A percentile compares a stretch with the other conserved stretches of the same genome.
phyloP scores from a whole-genome alignment of 2,113 vertebrate genomes.

The Chroicocephalus ridibundus region DNA sequence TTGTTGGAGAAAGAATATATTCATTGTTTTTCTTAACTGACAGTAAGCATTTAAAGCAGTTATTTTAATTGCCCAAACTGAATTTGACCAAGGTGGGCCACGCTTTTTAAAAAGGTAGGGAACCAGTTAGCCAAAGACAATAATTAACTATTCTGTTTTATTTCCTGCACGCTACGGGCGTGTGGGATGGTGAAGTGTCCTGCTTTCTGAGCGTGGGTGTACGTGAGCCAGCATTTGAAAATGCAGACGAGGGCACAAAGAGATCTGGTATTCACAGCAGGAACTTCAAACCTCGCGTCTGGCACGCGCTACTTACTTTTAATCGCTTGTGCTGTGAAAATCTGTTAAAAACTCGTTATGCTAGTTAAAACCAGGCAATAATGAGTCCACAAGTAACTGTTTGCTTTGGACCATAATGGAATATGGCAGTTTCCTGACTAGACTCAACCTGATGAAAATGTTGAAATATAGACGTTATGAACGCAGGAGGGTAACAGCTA shows the following conservation, averaged over 20 bases:
- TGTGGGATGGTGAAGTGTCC: not conserved
- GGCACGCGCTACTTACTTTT: not conserved
- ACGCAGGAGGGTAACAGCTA: not conserved
- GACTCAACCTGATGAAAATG: not conserved
- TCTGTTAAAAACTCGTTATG: not conserved
- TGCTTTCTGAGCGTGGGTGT: not conserved
- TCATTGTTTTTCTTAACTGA: not conserved
- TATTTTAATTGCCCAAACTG: not conserved
- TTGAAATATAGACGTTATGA: not conserved
- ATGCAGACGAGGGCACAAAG: not conserved
- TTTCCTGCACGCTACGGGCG: not conserved
- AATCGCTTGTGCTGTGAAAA: not conserved
- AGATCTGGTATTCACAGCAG: conserved; percentile 7
- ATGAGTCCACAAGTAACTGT: not conserved
- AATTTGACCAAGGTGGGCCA: not conserved
- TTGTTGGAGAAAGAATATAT: too few species aligned
- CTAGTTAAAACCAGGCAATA: conserved; percentile 10
- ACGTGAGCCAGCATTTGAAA: not conserved
- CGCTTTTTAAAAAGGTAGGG: not conserved
- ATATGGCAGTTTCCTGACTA: not conserved
- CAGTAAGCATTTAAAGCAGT: not conserved
- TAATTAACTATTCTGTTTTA: not conserved
- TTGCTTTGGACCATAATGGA: conserved; percentile 24
- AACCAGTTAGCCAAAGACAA: not conserved
- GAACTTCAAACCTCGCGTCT: not conserved